Conservation (phyloP, 2,888 invertebrate species). For the Athalia cordata region DNA sequence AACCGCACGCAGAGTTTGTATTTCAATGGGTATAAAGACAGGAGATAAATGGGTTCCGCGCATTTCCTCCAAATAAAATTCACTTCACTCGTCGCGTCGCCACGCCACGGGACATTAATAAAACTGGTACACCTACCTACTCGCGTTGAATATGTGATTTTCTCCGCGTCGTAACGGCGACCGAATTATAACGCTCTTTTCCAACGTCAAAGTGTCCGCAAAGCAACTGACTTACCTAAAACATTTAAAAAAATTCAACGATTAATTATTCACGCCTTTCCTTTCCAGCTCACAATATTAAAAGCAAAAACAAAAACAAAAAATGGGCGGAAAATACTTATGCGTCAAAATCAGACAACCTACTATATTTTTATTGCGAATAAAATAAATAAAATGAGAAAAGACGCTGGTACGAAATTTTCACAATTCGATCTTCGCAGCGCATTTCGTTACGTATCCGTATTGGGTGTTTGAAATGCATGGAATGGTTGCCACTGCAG, state of each 20-base stretch:
- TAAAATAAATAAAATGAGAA: too few relatives aligned
- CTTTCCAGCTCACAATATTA: too few relatives aligned
- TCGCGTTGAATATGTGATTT: slow-evolving; percentile 32
- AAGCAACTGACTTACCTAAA: too few relatives aligned
- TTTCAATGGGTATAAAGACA: slow-evolving; percentile 3
- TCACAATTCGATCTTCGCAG: not conserved
- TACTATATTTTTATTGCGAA: too few relatives aligned
- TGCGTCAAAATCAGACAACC: too few relatives aligned
- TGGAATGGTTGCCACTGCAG: slow-evolving; percentile 21
- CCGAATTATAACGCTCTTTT: not conserved
- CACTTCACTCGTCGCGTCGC: slow-evolving; percentile 10
- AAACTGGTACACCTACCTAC: not conserved
- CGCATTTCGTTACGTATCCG: not conserved
- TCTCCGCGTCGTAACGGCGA: not conserved
- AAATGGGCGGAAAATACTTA: too few relatives aligned
- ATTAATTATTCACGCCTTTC: too few relatives aligned
- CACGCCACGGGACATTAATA: slow-evolving; percentile 25
- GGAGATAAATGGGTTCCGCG: slow-evolving; percentile 22
- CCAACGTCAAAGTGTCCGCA: slow-evolving; percentile 12
- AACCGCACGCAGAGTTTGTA: slow-evolving; percentile 29
- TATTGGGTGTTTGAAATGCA: slow-evolving; percentile 36
- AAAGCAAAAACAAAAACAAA: too few relatives aligned
- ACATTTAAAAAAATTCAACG: too few relatives aligned
- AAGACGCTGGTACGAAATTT: too few relatives aligned
- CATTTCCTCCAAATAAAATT: slow-evolving; percentile 11